Evolutionary conservation across 1,140 invertebrate genomes (phyloP).

Genomic region (Episyrphus balteatus): DNA sequence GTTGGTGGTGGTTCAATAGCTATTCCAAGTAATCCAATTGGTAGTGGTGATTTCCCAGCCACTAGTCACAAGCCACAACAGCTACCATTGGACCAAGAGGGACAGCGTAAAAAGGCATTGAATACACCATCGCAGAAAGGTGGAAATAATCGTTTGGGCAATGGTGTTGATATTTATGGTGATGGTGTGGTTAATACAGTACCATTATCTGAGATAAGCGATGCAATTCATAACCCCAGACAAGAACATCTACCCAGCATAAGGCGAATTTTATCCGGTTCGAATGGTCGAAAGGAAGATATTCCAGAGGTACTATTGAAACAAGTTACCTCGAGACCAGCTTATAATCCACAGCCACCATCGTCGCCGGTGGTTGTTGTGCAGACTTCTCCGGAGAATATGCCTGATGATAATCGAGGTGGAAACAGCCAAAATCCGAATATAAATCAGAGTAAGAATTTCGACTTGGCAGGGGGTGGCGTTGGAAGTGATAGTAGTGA

Average conservation of each 20-base stretch:
- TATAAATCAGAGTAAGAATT: slow-evolving; percentile 27
- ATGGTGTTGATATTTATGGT: slow-evolving; percentile 14
- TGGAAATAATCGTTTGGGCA: slow-evolving; percentile 16
- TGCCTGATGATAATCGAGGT: slow-evolving; percentile 6
- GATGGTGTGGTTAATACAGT: slow-evolving; percentile 34
- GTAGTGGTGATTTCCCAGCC: background rate
- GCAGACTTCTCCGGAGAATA: slow-evolving; percentile 4
- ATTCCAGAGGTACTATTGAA: slow-evolving; percentile 60
- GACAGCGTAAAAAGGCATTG: slow-evolving; percentile 50
- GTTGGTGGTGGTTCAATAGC: slow-evolving; percentile 1
- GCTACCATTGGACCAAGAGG: slow-evolving; percentile 9
- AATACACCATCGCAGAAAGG: slow-evolving; percentile 58
- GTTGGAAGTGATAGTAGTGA: background rate
- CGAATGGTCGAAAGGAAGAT: slow-evolving; percentile 66
- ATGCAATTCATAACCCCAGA: slow-evolving; percentile 30
- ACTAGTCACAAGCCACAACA: slow-evolving; percentile 11
- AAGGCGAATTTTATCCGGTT: slow-evolving; percentile 65
- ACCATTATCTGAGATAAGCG: background rate
- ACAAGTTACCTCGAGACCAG: slow-evolving; percentile 48
- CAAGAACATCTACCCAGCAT: slow-evolving; percentile 59
- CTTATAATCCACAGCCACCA: slow-evolving; percentile 18
- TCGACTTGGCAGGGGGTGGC: background rate
- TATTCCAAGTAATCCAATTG: slow-evolving; percentile 1
- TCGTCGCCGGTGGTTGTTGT: slow-evolving; percentile 18
- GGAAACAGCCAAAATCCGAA: slow-evolving; percentile 15